Base-by-base conservation (phyloP, 2,888 invertebrate species). In the Acleris holmiana region DNA sequence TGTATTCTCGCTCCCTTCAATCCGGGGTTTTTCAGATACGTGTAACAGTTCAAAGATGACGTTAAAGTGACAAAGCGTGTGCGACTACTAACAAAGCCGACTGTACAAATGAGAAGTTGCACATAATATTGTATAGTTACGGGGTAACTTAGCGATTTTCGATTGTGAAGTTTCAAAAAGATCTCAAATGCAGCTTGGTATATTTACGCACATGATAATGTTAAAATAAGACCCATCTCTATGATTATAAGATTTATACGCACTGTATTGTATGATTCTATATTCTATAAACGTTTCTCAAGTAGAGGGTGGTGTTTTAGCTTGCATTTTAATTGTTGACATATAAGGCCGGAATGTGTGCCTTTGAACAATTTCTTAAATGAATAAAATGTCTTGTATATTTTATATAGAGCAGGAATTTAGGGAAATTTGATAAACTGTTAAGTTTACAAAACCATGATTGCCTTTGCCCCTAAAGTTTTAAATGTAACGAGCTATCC, bases 101-200 rank as follows among this genome's bases (percentile, higher is more conserved):
- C n/a, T n/a, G n/a, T 4, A 23, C 23, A 23, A 10, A 35, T 4
- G 13, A 35, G 10, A 35, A 1, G 35, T 13, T 13, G 35, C 35
- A 35, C 13, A 35, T 13, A 35, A 13, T 13, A 35, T 35, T 44
- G 17, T 17, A 15, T 15, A 44, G 7, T 15, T n/a, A 44, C 13
- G 17, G 2, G 4, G n/a, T 5, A 41, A 44, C 17, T n/a, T 6
- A 44, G 17, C 44, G 35, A 44, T 44, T n/a, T 5, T n/a, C 15
- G 47, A 47, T 47, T 47, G 4, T 29, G 10, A 47, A 47, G 3
- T 17, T 18, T 47, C 8, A 18, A 18, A 47, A n/a, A 46, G 47
- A 47, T 47, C 47, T 47, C 47, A 47, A 47, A 47, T 18, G 10
- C 47, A 18, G 47, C 47, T 47, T 10, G 17, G 17, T 47, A 47